Evolutionary conservation across 2,888 invertebrate genomes (phyloP).

Genomic region (Lycophotia porphyrea): DNA sequence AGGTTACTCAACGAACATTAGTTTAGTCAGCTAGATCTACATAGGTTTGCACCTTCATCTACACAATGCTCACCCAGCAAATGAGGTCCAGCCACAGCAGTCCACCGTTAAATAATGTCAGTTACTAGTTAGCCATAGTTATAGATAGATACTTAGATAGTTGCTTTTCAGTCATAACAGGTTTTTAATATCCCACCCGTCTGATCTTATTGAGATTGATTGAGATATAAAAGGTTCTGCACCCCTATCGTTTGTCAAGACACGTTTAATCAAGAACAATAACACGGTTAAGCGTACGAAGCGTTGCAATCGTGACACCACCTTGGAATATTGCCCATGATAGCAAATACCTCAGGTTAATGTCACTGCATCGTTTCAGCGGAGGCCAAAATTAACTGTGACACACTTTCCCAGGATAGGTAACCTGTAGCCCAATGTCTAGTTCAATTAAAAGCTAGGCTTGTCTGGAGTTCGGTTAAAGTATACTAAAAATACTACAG

Average conservation of each 20-base stretch:
- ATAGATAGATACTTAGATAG: not conserved
- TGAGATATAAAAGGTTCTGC: conserved; percentile 2
- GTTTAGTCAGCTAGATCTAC: not conserved
- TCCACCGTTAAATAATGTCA: not conserved
- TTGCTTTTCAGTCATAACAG: not conserved
- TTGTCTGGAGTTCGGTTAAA: conserved; percentile 33
- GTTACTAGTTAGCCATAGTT: not conserved
- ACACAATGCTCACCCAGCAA: not conserved
- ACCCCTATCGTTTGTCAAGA: conserved; percentile 1
- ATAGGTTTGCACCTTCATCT: not conserved
- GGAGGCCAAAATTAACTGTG: conserved; percentile 71
- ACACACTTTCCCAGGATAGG: conserved; percentile 78
- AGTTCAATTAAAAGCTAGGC: conserved; percentile 76
- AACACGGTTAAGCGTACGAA: conserved; percentile 49
- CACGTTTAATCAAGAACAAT: conserved; percentile 56
- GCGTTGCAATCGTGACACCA: conserved; percentile 68
- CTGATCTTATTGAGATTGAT: conserved; percentile 3
- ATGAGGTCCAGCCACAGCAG: not conserved
- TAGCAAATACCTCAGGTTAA: conserved; percentile 69
- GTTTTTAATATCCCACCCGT: not conserved
- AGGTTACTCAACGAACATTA: conserved; percentile 38
- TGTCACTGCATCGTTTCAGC: conserved; percentile 70
- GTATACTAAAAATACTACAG: conserved; percentile 37
- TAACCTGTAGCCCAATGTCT: conserved; percentile 84
- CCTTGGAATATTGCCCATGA: conserved; percentile 81